A percentile compares a stretch with the other conserved stretches of the same genome.
Conservation (phyloP, 2,113 vertebrate genomes). For the Percina caprodes region DNA sequence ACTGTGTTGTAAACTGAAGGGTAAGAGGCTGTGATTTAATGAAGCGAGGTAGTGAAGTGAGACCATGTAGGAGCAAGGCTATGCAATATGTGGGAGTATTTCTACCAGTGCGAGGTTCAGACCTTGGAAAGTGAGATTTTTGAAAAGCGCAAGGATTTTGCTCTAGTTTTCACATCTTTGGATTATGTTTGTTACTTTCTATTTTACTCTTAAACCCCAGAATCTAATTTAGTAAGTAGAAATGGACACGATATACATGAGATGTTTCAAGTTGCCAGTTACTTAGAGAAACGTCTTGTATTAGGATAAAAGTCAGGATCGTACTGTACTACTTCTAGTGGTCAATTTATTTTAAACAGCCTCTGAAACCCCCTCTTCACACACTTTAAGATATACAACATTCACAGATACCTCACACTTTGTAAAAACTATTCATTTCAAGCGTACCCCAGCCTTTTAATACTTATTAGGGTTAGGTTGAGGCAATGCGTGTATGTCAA, state of each 20-base stretch:
- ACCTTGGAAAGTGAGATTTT: neutral
- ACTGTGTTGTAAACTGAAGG: conserved; percentile 34
- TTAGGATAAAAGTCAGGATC: neutral
- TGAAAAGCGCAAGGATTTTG: neutral
- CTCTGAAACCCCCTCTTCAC: neutral
- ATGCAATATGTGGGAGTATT: neutral
- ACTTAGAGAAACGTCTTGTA: neutral
- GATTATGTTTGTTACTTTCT: neutral
- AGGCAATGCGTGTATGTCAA: conserved; percentile 2
- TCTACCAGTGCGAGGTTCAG: neutral
- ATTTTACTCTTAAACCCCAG: neutral
- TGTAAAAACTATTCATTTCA: neutral
- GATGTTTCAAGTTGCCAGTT: neutral
- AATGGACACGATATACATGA: neutral
- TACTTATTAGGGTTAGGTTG: neutral
- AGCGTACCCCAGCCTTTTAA: neutral
- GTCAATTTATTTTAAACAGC: neutral
- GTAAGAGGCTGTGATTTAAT: conserved; percentile 46
- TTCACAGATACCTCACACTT: neutral
- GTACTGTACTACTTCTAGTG: neutral
- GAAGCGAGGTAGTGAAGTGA: conserved; percentile 34
- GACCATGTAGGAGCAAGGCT: conserved; percentile 11
- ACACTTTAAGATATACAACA: neutral
- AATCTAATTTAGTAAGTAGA: neutral
- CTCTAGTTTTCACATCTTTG: neutral